A percentile compares a stretch with the other conserved stretches of the same genome.
Conservation (phyloP, 2,113 vertebrate species). For the Perca schrenkii region DNA sequence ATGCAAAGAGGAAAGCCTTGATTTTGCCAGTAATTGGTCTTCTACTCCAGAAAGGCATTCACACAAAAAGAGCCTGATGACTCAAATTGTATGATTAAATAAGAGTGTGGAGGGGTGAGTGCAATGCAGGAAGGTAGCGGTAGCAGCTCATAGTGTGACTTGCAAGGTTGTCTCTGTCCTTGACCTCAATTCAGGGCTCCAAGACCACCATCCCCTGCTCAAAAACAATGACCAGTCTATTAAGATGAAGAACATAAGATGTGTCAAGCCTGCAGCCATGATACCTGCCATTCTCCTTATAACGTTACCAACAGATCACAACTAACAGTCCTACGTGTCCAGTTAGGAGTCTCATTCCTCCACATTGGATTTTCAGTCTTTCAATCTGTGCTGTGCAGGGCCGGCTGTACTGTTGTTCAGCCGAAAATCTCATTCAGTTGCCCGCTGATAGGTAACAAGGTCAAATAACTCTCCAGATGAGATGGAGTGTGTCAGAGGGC, state of each 20-base stretch:
- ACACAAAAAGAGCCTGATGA: neutral
- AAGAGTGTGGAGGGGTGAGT: neutral
- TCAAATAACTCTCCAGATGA: slow-evolving; percentile 74
- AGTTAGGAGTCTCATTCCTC: slow-evolving; percentile 36
- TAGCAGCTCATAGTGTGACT: neutral
- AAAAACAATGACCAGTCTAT: neutral
- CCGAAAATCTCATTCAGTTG: slow-evolving; percentile 72
- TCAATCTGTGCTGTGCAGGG: slow-evolving; percentile 22
- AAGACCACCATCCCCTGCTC: neutral
- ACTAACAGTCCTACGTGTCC: slow-evolving; percentile 18
- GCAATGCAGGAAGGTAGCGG: neutral
- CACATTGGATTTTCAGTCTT: slow-evolving; percentile 61
- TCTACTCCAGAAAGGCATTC: neutral
- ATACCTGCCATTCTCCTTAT: slow-evolving; percentile 20
- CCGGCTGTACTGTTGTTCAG: slow-evolving; percentile 28
- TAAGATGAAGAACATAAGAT: neutral
- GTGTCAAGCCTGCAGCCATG: neutral
- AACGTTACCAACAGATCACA: slow-evolving; percentile 17
- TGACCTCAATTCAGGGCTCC: neutral
- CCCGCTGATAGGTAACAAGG: slow-evolving; percentile 73
- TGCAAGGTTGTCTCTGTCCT: neutral
- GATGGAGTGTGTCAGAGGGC: slow-evolving; percentile 64
- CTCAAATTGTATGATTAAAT: slow-evolving; percentile 35
- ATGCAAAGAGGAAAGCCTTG: neutral
- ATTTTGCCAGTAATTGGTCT: slow-evolving; percentile 3